Evolutionary conservation across 1,140 invertebrate species (phyloP), one percentile per base, ranked within the genome.

Genomic region (Euura saliciscinereae): DNA sequence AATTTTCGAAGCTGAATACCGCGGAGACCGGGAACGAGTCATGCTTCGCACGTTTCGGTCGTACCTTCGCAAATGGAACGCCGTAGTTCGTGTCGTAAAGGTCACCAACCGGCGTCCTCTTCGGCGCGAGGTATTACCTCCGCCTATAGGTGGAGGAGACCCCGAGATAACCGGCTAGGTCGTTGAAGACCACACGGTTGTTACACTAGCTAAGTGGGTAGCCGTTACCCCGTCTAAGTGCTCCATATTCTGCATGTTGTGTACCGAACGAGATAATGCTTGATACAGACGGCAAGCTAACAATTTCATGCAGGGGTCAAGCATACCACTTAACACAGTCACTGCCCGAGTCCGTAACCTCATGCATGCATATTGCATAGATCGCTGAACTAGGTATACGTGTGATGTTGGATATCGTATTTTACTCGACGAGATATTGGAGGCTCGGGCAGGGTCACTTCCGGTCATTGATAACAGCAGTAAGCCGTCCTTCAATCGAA

Each of bases 181-280:
- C 71, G 74, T 76, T 79, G 77, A 77, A 79, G 78, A 77, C 75
- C 74, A 78, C 73, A 43, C 59, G 68, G 8, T 28, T 70, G 79
- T 81, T 83, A 80, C 78, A 78, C 79, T 76, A 75, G 72, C 78
- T 83, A 82, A 83, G 78, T 80, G 79, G 73, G 71, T 76, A 66
- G 71, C 75, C 77, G 78, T 81, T 80, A 78, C 79, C 76, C 79
- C 74, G 76, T 76, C 71, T 80, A 80, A 81, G 75, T 80, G 77
- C 76, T 79, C 80, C 74, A 79, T 81, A 82, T 82, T 81, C 70
- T 71, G 68, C 76, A 74, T 77, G 79, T 74, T 72, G 75, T 75
- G 76, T 74, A 71, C 68, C 71, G 43, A 59, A 69, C 68, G 44
- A 69, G 68, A 69, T 69, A 44, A 69, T 69, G 44, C 43, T 69